These are phyloP conservation scores for Grapholita molesta DNA, from an alignment of 1,140 invertebrate species.

Conservation along the genomic window DNA sequence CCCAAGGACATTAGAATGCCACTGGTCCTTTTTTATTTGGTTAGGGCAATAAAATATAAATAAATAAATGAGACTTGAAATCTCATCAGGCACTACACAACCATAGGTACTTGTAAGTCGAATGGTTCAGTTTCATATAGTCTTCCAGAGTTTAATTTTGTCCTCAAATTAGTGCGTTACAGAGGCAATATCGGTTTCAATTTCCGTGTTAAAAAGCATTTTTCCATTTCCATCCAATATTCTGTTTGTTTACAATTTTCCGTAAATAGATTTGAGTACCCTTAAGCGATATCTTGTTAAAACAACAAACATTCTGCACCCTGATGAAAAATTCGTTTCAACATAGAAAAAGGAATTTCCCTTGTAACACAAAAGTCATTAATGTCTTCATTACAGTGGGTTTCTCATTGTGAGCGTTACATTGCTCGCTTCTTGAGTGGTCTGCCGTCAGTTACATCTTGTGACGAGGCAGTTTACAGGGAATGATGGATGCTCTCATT, in stretches of 20 bases:
- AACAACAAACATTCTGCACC: not conserved
- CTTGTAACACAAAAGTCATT: conserved; percentile 10
- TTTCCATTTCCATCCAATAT: too few relatives aligned
- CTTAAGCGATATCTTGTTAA: not conserved
- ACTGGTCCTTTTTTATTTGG: too few relatives aligned
- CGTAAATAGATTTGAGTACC: not conserved
- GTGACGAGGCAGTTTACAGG: conserved; percentile 7
- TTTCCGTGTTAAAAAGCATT: too few relatives aligned
- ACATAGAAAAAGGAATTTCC: conserved; percentile 12
- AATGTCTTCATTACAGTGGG: conserved; percentile 7
- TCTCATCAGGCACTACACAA: too few relatives aligned
- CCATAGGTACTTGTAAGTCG: too few relatives aligned
- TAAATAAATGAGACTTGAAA: too few relatives aligned
- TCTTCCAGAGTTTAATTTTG: too few relatives aligned
- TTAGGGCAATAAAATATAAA: too few relatives aligned
- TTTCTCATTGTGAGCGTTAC: conserved; percentile 2
- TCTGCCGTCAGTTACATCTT: conserved; percentile 1
- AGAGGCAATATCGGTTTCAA: too few relatives aligned
- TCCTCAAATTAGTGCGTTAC: too few relatives aligned
- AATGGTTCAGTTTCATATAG: too few relatives aligned
- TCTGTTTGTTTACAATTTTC: not conserved
- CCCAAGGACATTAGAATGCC: too few relatives aligned
- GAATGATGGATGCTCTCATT: conserved; percentile 12
- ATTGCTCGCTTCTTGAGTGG: conserved; percentile 11
- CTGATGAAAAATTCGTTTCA: not conserved